phyloP scores from a whole-genome alignment of 2,797 vertebrate genomes.

The Tolypeutes matacus region DNA sequence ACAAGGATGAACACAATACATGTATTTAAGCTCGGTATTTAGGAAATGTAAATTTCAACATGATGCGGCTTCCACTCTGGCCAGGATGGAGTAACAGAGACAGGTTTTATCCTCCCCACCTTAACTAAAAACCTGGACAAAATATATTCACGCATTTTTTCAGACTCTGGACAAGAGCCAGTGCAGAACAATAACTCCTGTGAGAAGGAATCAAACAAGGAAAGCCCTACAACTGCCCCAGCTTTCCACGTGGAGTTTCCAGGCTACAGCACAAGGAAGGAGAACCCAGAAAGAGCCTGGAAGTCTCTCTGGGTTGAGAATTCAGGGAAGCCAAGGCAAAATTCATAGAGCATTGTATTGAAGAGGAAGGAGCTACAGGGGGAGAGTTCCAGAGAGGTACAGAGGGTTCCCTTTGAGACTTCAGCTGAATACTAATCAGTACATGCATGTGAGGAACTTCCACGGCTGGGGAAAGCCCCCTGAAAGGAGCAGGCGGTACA shows the following conservation, averaged over 20 bases:
- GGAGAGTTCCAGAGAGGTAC: neutral
- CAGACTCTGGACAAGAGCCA: neutral
- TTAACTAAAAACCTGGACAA: neutral
- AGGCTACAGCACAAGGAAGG: neutral
- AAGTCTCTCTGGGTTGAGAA: neutral
- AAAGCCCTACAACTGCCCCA: fast-evolving
- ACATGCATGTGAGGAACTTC: neutral
- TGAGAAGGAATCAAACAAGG: neutral
- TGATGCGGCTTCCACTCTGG: neutral
- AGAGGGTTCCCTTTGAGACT: neutral
- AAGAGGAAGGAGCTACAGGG: neutral
- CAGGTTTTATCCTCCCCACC: neutral
- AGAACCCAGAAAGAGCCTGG: neutral
- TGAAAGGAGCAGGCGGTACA: neutral
- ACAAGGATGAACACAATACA: neutral
- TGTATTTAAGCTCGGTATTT: neutral
- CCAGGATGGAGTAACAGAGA: neutral
- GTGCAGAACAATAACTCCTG: neutral
- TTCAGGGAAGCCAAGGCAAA: neutral
- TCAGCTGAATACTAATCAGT: neutral
- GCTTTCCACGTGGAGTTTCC: neutral
- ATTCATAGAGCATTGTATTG: neutral
- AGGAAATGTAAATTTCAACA: neutral
- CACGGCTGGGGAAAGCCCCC: neutral
- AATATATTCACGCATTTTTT: neutral